These are phyloP conservation scores for Corythaixoides concolor DNA, from an alignment of 2,113 vertebrate genomes.

Conservation along the genomic window DNA sequence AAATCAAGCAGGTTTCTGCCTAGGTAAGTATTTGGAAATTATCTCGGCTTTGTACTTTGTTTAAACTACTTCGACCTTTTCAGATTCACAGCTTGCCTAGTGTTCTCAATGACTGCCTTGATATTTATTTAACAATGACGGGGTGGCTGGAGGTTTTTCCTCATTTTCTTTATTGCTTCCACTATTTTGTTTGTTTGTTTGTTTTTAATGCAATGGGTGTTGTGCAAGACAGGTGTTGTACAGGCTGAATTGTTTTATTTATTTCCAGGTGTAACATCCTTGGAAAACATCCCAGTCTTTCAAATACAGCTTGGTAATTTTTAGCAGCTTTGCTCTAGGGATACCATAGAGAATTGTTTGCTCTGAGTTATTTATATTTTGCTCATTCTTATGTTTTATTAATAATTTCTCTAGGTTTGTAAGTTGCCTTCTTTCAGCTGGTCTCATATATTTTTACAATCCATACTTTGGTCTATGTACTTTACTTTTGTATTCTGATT, in stretches of 20 bases:
- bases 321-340: not conserved
- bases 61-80: not conserved
- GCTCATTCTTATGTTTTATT: not conserved
- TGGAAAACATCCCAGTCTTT: conserved; percentile 37
- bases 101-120: not conserved
- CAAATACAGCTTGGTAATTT: not conserved
- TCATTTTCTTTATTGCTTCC: not conserved
- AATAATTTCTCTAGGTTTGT: not conserved
- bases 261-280: conserved; percentile 46
- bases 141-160: not conserved
- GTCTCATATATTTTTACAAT: not conserved
- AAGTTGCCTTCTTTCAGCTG: not conserved
- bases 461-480: not conserved
- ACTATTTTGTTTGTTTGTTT: not conserved
- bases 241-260: conserved; percentile 15
- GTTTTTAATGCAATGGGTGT: not conserved
- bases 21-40: not conserved
- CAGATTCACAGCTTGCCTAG: not conserved
- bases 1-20: not conserved
- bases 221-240: conserved; percentile 30
- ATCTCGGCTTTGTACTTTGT: not conserved
- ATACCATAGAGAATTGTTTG: not conserved
- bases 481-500: not conserved
- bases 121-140: not conserved
- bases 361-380: not conserved